Base-by-base conservation (phyloP, 2,888 invertebrate species). In the Lasioglossum leucozonium region DNA sequence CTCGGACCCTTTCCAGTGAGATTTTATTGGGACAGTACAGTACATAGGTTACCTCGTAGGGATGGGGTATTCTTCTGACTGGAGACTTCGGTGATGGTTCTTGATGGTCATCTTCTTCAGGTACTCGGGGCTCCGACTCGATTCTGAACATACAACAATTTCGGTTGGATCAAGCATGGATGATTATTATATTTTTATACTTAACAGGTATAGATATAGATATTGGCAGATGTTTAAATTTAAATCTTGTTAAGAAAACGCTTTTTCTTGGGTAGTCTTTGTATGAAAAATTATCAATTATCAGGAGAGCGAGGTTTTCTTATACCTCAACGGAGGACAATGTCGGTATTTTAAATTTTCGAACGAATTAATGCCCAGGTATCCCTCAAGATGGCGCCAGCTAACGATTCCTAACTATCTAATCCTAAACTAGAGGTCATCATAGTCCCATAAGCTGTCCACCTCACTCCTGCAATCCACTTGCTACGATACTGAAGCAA, bases 31-130 rank as follows among this genome's bases (percentile, higher is more conserved):
- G 37, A 40, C 69, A 69, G 69, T 69, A 69, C 67, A 67, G 67
- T 67, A 69, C 40, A 40, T 69, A 37, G 76, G 75, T 85, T 93
- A 95, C 95, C 94, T 95, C 95, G 79, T 94, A 95, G 77, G 94
- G 93, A 73, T 93, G 92, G 11, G 94, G 94, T 91, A 93, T 92
- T 84, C 94, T 91, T 86, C 93, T 91, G 26, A 91, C 89, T 3
- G 94, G 93, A 42, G 94, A 93, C 40, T 91, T 90, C n/a, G 92
- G 88, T n/a, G 86, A 69, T 30, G 85, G 71, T 72, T 91, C 91
- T 62, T 89, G 91, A n/a, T 79, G 77, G 67, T 93, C 93, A n/a
- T 94, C 93, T 77, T 93, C 93, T 72, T 93, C 93, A 4, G 88
- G 37, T 30, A 85, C 40, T 4, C 90, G 90, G 37, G 84, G 72